Base-by-base conservation (phyloP, 2,888 invertebrate genomes). In the Sinotaia quadrata region DNA sequence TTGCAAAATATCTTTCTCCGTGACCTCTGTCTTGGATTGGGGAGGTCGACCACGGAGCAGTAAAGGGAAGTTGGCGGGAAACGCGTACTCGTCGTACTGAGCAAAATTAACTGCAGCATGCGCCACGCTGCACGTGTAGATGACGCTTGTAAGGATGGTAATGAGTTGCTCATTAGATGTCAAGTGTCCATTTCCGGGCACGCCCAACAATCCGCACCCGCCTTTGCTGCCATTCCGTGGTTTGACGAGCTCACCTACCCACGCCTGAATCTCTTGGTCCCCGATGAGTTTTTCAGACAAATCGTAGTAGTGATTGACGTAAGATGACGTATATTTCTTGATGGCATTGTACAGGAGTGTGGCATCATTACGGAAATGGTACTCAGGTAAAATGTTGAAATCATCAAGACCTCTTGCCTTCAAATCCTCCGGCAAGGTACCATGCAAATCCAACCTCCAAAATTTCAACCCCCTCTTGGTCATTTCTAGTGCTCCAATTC, bases 401-500 rank as follows among this genome's bases (percentile, higher is more conserved):
- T 87, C 86, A n/a, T 78, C 65, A 7, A 87, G 15, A 67, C 70
- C 71, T 71, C 71, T 59, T 18, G 75, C 72, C 73, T 87, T 86
- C 29, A 89, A 78, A 72, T 89, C 88, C 52, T 86, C 85, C 21
- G 88, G 87, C 36, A 89, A 77, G 15, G 84, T 84, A 10, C 89
- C 89, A 57, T 87, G 76, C 2, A 85, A 80, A 77, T 86, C 82
- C 80, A 87, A 77, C 65, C 86, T 77, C 87, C 87, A 87, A n/a
- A 73, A 74, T 12, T 81, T 76, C 27, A 83, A 89, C 88, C 89
- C 88, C 80, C 84, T 81, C 21, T 71, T 73, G 59, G 89, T 88
- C 47, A 89, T 83, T 57, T 87, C 83, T 72, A 89, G 88, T 85
- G 89, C 87, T 24, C 89, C 89, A 56, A 78, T 78, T 34, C 85